Conservation (phyloP, 2,888 invertebrate genomes). For the Oscheius sp. region DNA sequence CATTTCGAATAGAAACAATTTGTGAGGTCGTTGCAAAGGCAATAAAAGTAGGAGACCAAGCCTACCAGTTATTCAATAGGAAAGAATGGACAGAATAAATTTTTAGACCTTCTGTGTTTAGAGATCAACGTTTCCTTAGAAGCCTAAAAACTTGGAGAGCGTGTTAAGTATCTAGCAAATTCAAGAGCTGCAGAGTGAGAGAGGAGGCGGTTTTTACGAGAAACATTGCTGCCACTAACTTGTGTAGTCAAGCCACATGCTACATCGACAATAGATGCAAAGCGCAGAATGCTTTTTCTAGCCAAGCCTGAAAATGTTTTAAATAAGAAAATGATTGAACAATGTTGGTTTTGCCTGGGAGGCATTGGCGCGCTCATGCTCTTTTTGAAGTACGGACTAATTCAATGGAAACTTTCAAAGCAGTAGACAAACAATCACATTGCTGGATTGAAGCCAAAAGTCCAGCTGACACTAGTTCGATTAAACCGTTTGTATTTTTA, state of each 20-base stretch:
- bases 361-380: too few relatives aligned
- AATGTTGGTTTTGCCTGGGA: too few relatives aligned
- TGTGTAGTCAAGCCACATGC: neutral
- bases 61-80: neutral
- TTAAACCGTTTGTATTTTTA: neutral
- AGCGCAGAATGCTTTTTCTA: too few relatives aligned
- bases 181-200: neutral
- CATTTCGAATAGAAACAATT: neutral
- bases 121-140: too few relatives aligned
- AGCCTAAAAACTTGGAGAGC: too few relatives aligned
- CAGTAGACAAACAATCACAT: constrained; percentile 10
- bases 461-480: neutral
- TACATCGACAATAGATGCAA: neutral
- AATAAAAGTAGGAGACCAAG: neutral
- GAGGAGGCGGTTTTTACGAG: neutral
- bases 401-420: neutral
- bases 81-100: neutral
- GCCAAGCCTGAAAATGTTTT: too few relatives aligned
- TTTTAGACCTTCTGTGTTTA: too few relatives aligned
- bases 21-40: neutral
- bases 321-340: too few relatives aligned
- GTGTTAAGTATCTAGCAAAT: too few relatives aligned
- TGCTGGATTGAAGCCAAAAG: constrained; percentile 1
- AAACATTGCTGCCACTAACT: neutral
- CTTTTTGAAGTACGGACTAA: neutral